Evolutionary conservation across 2,113 vertebrate genomes (phyloP), one percentile per base, ranked within the genome.

Genomic region (Sinocyclocheilus grahami): DNA sequence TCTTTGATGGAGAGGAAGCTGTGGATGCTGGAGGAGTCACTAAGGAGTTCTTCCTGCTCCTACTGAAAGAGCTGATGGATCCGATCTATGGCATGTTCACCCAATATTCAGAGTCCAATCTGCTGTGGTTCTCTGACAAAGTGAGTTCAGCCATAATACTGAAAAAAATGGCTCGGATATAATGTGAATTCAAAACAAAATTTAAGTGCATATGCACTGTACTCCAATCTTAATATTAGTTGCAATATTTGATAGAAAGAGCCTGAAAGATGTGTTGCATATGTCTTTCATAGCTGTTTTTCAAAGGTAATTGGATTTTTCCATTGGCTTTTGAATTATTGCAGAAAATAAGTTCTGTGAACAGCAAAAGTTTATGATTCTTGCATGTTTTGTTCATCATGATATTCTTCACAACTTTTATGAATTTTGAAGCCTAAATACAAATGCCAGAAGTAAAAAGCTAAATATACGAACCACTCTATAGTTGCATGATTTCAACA

Each of bases 1-100:
- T 98, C 91, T 99, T 99, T 89, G 97, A 98, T 78, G 97, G 97
- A 1, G 98, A 99, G 90, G 98, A 99, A 92, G 98, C 97, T 1
- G 96, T 99, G 48, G 98, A 99, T 18, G 98, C 97, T 58, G 97
- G 97, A 1, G 98, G 98, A 22, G 96, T 99, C 11, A 99, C 97
- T 39, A 99, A 99, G 89, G 98, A 99, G 90, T 99, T 99, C 92
- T 99, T 99, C 92, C 95, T 99, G 67, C 91, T 99, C 87, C 93
- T 99, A 69, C 91, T 99, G 13, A 99, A 98, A 93, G 98, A 99
- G 87, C 95, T 99, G 77, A 92, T 99, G 94, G 97, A 99, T 93
- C 97, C 98, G 1, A 96, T 98, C 69, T 99, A 99, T 12, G 98
- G 97, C 88, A 99, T 99, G 97, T 99, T 99, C 93, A 97, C 97